Conservation (phyloP, 2,113 vertebrate species). For the Nicator chloris region DNA sequence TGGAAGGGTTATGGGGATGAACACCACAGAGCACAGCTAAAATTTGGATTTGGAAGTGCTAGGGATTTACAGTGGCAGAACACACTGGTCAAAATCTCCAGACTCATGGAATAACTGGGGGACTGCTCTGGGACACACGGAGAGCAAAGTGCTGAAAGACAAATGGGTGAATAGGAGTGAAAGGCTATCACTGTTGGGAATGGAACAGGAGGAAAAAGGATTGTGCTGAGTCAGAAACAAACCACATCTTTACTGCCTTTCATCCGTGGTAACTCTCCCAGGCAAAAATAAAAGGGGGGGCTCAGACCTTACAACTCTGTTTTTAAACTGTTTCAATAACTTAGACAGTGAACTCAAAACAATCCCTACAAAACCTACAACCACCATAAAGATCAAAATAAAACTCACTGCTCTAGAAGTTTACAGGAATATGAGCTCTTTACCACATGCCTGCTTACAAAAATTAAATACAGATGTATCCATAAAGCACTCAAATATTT, state of each 20-base stretch:
- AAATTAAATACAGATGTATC: not conserved
- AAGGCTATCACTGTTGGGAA: not conserved
- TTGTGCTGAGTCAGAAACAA: not conserved
- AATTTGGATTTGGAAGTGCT: not conserved
- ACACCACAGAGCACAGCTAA: not conserved
- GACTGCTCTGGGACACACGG: rapidly evolving
- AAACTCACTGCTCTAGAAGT: not conserved
- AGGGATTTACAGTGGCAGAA: not conserved
- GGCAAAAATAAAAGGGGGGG: not conserved
- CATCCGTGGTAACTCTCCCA: not conserved
- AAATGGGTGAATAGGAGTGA: rapidly evolving
- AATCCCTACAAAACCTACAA: not conserved
- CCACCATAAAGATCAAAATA: not conserved
- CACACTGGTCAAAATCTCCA: not conserved
- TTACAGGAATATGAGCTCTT: not conserved
- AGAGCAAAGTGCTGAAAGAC: not conserved
- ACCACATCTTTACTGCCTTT: not conserved
- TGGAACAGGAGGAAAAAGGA: not conserved
- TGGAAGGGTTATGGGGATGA: not conserved
- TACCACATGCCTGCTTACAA: not conserved
- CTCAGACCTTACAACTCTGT: not conserved
- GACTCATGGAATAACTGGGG: not conserved
- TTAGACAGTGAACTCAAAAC: not conserved
- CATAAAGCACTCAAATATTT: not conserved
- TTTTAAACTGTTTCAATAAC: not conserved